Base-by-base conservation (phyloP, 2,888 invertebrate species). In the Tineola bisselliella region DNA sequence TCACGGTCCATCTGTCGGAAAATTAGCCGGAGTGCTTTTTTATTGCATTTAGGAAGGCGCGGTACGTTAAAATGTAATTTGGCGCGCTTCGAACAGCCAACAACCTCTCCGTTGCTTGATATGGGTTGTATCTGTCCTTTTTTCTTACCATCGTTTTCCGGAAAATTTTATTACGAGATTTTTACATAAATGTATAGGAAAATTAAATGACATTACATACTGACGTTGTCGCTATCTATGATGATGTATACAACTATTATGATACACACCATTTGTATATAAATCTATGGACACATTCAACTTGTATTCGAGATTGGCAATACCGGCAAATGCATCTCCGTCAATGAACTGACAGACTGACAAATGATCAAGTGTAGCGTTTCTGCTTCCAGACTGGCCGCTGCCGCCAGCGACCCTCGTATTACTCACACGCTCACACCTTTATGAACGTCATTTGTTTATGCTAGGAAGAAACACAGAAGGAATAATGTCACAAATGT, bases 11-110 rank as follows among this genome's bases (percentile, higher is more conserved):
- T 58, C 33, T 58, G 33, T 33, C 54, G 31, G 70, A 72, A 71
- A 76, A 79, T 80, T 79, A 84, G 69, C 71, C 69, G 69, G 78
- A 78, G 78, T 79, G 80, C 73, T 75, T 78, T 79, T 76, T 80
- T 79, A 81, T 80, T 80, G 74, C 74, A 70, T 77, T 75, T 76
- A 70, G 33, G 58, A 58, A 58, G 56, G 18, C 56, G 17, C 25
- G 56, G 56, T 56, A 56, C 56, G 56, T 56, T 56, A 56, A 56
- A 56, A 56, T 56, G 56, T 56, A 56, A 56, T 56, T 56, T 56
- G 56, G 18, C 18, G 30, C 56, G 19, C 56, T 13, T 30, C 56
- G 25, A 30, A 56, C 56, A 19, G 19, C 56, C 18, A 48, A 10
- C 48, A 13, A 48, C 48, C 48, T 48, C 48, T n/a, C 48, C 38